Evolutionary conservation across 2,797 vertebrate genomes (phyloP), one percentile per base, ranked within the genome.

Genomic region (Coendou prehensilis): DNA sequence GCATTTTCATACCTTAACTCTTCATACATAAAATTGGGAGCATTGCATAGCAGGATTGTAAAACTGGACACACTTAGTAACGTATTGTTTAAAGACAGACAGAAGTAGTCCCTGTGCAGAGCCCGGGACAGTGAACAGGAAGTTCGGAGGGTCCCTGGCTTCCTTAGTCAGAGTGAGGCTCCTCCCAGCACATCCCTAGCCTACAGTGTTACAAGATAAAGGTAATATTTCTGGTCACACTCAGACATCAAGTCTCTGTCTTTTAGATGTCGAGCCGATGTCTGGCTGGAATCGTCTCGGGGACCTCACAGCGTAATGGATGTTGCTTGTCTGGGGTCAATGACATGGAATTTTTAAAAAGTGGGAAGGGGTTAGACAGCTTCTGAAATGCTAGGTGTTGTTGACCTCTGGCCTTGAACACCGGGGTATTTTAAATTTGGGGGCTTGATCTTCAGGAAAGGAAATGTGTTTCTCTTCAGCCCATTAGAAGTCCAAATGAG

Each of bases 381-480:
- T 56, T 93, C 30, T 94, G 52, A 92, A 81, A 57, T 93, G 83
- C 71, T 89, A 30, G 7, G 37, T 89, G 50, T 93, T 91, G 84
- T 93, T 52, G 45, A 3, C n/a, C 13, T 89, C 75, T 80, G 45
- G 83, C 82, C 56, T 95, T 80, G n/a, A 86, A 92, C 88, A 80
- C 13, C 89, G 17, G 0, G 30, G 52, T 30, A 20, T 76, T 85
- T 79, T 11, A 94, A 87, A 91, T 87, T 86, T 95, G 23, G 37
- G 20, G n/a, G 57, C 91, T 91, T 95, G 9, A 59, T 91, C 69
- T 91, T 94, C 57, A 87, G 61, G 37, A 96, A 93, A 91, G 37
- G 88, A 86, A 73, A 73, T 81, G 45, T 79, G 41, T 84, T 93
- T 81, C 22, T 91, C 67, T 82, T 90, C 91, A 91, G 50, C 83